phyloP scores from a whole-genome alignment of 2,113 vertebrate species.

The Struthio camelus region DNA sequence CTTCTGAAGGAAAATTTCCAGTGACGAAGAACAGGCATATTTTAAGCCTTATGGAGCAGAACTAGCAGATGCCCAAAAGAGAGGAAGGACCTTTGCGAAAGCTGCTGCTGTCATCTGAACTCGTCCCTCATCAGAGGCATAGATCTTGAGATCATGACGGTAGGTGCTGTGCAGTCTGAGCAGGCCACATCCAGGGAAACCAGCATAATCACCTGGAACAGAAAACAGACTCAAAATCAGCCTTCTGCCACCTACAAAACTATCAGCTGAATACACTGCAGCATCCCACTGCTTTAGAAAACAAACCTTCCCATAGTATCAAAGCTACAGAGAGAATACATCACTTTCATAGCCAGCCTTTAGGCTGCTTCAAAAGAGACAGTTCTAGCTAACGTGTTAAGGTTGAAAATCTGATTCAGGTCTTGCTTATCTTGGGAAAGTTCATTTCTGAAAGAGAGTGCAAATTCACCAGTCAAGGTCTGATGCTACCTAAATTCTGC shows the following conservation, averaged over 20 bases:
- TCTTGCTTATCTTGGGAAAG: neutral
- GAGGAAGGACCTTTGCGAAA: slow-evolving; percentile 89
- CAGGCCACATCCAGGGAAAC: slow-evolving; percentile 95
- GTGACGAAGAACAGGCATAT: neutral
- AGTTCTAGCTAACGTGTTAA: neutral
- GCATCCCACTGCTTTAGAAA: neutral
- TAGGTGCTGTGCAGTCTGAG: slow-evolving; percentile 97
- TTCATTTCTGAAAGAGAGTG: neutral
- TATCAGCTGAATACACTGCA: neutral
- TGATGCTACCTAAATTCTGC: neutral
- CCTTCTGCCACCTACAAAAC: neutral
- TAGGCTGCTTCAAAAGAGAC: neutral
- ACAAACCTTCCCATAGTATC: neutral
- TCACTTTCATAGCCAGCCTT: neutral
- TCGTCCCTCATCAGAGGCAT: slow-evolving; percentile 95
- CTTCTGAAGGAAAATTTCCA: neutral
- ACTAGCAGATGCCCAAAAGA: neutral
- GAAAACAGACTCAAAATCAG: neutral
- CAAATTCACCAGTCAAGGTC: neutral
- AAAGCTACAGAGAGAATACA: neutral
- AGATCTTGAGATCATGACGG: slow-evolving; percentile 97
- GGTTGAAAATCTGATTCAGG: neutral
- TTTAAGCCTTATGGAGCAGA: neutral
- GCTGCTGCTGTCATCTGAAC: slow-evolving; percentile 99
- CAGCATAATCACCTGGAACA: slow-evolving; percentile 92